These are phyloP conservation scores for Brachionus manjavacas DNA, from an alignment of 1,140 invertebrate species.

Conservation along the genomic window DNA sequence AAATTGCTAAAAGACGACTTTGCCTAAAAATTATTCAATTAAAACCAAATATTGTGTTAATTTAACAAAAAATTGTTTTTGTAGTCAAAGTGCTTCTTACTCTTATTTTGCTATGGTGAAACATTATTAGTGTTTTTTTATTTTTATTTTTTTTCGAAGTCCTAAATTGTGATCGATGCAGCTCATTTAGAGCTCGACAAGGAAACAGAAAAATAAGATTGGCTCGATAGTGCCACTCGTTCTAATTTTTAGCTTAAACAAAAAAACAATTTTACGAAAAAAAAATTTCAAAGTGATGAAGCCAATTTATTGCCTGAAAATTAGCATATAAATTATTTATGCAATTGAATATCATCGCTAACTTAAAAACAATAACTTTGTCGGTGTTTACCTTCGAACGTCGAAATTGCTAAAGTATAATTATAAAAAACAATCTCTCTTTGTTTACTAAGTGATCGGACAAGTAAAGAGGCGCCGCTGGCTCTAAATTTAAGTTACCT, in stretches of 20 bases:
- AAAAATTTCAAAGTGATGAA: neutral
- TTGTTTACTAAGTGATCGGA: neutral
- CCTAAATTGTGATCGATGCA: neutral
- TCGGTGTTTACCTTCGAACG: neutral
- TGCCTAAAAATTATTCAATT: neutral
- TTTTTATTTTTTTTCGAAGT: neutral
- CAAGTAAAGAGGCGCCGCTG: neutral
- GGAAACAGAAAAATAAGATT: neutral
- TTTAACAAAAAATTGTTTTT: neutral
- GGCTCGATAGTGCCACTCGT: neutral
- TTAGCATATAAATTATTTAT: constrained; percentile 7
- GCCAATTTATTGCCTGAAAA: neutral
- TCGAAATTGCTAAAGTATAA: neutral
- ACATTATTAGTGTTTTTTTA: neutral
- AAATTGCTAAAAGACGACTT: constrained; percentile 1
- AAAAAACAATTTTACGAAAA: neutral
- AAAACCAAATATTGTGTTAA: neutral
- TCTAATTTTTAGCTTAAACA: neutral
- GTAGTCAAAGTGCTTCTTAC: neutral
- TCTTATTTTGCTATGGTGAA: neutral
- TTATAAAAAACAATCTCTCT: neutral
- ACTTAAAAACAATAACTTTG: constrained; percentile 1
- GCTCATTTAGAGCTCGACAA: neutral
- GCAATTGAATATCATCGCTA: neutral
- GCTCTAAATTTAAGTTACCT: neutral